Evolutionary conservation across 1,140 invertebrate species (phyloP).

Genomic region (Galendromus occidentalis): DNA sequence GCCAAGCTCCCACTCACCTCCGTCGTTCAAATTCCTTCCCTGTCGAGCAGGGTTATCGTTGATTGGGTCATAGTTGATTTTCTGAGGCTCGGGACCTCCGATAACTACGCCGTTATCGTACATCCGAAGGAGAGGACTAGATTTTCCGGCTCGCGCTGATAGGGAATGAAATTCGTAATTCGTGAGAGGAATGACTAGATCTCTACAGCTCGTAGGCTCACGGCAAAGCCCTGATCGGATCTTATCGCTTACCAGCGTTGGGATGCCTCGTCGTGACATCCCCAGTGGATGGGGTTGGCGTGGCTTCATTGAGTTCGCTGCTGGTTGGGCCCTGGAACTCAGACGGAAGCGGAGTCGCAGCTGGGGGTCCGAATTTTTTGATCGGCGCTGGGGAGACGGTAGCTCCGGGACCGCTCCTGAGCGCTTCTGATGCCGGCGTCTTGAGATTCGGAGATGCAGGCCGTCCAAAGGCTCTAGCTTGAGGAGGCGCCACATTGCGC

Average conservation of each 20-base stretch:
- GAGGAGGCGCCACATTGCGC: too few relatives aligned
- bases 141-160: too few relatives aligned
- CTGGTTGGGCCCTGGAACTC: background rate
- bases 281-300: background rate
- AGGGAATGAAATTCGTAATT: background rate
- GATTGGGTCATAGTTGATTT: constrained; percentile 1
- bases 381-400: background rate
- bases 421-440: background rate
- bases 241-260: too few relatives aligned
- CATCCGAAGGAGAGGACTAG: background rate
- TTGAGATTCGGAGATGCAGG: background rate
- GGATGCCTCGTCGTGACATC: too few relatives aligned
- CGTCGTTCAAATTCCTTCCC: background rate
- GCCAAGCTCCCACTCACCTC: too few relatives aligned
- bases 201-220: background rate
- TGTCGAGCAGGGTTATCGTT: background rate
- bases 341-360: background rate
- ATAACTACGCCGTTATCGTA: constrained; percentile 7
- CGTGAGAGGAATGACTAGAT: background rate
- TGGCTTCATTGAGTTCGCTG: background rate
- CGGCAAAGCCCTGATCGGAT: too few relatives aligned
- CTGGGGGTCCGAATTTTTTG: background rate
- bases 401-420: background rate
- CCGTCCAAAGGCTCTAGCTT: too few relatives aligned
- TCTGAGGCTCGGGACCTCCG: background rate